These are phyloP conservation scores for Drosophila percnosoma DNA, from an alignment of 2,888 invertebrate genomes.

Conservation along the genomic window DNA sequence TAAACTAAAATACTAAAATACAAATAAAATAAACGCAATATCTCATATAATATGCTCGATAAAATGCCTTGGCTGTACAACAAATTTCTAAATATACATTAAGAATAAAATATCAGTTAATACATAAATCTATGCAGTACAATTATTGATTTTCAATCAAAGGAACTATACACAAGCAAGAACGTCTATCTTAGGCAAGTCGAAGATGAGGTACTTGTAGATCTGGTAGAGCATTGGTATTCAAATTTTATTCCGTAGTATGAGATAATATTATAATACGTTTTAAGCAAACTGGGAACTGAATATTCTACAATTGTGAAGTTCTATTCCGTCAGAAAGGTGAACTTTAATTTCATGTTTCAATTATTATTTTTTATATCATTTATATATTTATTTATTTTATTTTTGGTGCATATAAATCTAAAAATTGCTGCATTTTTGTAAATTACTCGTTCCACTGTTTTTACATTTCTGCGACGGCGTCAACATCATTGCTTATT, in stretches of 20 bases:
- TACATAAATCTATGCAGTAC: not conserved
- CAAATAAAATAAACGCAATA: not conserved
- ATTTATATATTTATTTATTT: not conserved
- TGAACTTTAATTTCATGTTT: not conserved
- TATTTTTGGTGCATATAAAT: not conserved
- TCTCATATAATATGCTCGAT: not conserved
- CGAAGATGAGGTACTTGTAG: not conserved
- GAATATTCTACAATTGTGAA: not conserved
- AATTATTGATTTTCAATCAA: not conserved
- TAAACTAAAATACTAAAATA: too few relatives aligned
- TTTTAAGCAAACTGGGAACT: not conserved
- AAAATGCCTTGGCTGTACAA: not conserved
- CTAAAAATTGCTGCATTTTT: not conserved
- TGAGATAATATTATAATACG: not conserved
- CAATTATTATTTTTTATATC: not conserved
- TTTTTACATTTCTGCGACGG: slow-evolving; percentile 48
- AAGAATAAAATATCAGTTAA: not conserved
- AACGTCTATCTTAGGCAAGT: not conserved
- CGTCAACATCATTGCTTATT: slow-evolving; percentile 72
- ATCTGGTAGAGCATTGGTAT: not conserved
- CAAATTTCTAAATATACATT: not conserved
- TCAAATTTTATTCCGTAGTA: too few relatives aligned
- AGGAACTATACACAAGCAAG: not conserved
- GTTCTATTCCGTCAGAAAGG: not conserved
- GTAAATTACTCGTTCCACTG: slow-evolving; percentile 16